Evolutionary conservation across 35 echinoderm and acorn worm species (phyloP).

Genomic region (Nesometra sesokonis): DNA sequence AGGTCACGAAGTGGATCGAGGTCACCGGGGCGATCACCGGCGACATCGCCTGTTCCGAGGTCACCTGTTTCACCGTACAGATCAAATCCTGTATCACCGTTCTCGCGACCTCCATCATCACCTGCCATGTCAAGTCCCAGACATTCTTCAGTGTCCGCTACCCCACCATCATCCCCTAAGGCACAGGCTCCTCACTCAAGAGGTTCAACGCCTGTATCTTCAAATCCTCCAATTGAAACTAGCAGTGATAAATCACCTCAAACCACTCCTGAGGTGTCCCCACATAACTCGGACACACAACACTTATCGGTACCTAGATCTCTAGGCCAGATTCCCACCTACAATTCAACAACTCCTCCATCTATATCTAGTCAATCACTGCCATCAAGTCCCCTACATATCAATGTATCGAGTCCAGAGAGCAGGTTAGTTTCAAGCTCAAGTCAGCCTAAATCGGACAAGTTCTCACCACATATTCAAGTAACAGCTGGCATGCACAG

Average conservation of each 20-base stretch:
- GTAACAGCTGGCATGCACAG: background rate
- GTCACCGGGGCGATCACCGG: background rate
- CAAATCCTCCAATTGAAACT: background rate
- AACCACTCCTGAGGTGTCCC: background rate
- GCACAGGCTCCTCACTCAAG: background rate
- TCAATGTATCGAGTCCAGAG: background rate
- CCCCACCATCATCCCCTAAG: background rate
- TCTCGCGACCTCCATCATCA: background rate
- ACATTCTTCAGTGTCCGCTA: background rate
- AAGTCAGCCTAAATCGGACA: background rate
- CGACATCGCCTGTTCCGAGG: background rate
- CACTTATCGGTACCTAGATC: background rate
- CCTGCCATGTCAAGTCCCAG: background rate
- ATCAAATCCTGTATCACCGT: background rate
- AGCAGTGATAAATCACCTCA: background rate
- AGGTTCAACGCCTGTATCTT: background rate
- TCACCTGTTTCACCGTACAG: background rate
- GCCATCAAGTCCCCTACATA: background rate
- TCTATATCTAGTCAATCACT: background rate
- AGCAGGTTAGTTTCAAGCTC: no score
- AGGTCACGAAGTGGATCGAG: background rate
- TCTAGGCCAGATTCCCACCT: background rate
- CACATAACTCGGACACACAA: background rate
- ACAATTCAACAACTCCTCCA: background rate
- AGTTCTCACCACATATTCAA: background rate